Percentiles rank a stretch among this genome's conserved stretches.
phyloP scores from a whole-genome alignment of 2,113 vertebrate species.

The Leptodactylus fuscus region DNA sequence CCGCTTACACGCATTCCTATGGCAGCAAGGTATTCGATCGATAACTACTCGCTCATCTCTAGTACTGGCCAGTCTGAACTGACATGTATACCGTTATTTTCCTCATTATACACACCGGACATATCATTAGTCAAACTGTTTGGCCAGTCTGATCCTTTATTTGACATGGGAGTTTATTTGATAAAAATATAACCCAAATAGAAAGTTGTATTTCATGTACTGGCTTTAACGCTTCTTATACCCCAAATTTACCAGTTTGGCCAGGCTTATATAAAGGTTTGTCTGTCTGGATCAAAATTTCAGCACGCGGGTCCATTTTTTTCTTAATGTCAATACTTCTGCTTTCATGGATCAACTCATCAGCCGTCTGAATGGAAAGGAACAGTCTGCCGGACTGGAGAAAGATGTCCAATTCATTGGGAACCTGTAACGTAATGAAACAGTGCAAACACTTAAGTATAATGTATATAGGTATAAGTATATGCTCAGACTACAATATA shows the following conservation, averaged over 20 bases:
- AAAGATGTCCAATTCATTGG: background rate
- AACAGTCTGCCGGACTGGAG: background rate
- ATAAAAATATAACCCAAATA: too few species aligned
- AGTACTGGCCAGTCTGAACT: too few species aligned
- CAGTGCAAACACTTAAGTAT: background rate
- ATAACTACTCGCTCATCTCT: too few species aligned
- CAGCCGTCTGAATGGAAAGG: background rate
- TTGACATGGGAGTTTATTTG: background rate
- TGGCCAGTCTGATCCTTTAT: background rate
- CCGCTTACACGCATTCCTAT: too few species aligned
- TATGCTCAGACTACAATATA: too few species aligned
- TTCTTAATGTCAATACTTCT: background rate
- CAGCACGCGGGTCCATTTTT: background rate
- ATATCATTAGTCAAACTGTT: too few species aligned
- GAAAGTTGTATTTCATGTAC: background rate
- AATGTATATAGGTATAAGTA: too few species aligned
- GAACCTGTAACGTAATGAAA: background rate
- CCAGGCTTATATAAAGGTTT: constrained; percentile 8
- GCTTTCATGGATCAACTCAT: constrained; percentile 11
- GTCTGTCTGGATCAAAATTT: background rate
- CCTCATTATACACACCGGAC: too few species aligned
- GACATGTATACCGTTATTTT: too few species aligned
- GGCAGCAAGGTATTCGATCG: too few species aligned
- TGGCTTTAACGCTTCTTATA: background rate
- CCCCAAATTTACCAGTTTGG: background rate